Conservation (phyloP, 2,888 invertebrate genomes). For the Trissolcus brochymenae region DNA sequence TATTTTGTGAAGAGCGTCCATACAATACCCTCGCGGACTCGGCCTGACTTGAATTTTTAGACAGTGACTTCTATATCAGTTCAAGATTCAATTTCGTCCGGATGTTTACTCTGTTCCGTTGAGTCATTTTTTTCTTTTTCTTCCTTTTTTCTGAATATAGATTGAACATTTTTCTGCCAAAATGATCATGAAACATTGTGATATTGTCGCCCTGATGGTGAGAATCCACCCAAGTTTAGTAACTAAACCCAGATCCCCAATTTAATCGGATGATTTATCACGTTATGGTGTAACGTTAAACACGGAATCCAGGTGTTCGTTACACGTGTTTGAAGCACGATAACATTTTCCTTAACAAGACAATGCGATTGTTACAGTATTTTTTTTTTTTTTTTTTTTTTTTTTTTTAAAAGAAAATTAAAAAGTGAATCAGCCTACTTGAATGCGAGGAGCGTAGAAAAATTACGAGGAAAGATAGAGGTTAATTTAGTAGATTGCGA, state of each 20-base stretch:
- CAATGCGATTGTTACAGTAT: too few relatives aligned
- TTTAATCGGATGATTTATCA: constrained; percentile 59
- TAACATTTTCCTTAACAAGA: constrained; percentile 30
- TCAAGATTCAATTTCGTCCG: constrained; percentile 68
- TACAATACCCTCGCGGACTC: constrained; percentile 34
- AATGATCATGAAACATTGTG: constrained; percentile 30
- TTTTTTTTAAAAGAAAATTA: too few relatives aligned
- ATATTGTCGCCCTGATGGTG: too few relatives aligned
- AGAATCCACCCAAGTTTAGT: too few relatives aligned
- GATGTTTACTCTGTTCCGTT: constrained; percentile 62
- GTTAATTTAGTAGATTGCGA: constrained; percentile 25
- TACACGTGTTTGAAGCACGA: constrained; percentile 51
- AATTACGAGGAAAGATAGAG: too few relatives aligned
- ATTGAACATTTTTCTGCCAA: not conserved
- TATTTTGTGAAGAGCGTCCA: constrained; percentile 31
- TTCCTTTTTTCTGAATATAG: not conserved
- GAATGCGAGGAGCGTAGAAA: too few relatives aligned
- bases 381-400: too few relatives aligned
- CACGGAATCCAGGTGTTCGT: constrained; percentile 57
- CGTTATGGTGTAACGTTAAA: constrained; percentile 52
- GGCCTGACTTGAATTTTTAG: constrained; percentile 69
- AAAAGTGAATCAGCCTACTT: too few relatives aligned
- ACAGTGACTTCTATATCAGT: constrained; percentile 65
- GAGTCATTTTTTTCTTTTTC: constrained; percentile 62
- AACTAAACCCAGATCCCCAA: constrained; percentile 39